Evolutionary conservation across 1,140 invertebrate genomes (phyloP).

Genomic region (Listronotus bonariensis): DNA sequence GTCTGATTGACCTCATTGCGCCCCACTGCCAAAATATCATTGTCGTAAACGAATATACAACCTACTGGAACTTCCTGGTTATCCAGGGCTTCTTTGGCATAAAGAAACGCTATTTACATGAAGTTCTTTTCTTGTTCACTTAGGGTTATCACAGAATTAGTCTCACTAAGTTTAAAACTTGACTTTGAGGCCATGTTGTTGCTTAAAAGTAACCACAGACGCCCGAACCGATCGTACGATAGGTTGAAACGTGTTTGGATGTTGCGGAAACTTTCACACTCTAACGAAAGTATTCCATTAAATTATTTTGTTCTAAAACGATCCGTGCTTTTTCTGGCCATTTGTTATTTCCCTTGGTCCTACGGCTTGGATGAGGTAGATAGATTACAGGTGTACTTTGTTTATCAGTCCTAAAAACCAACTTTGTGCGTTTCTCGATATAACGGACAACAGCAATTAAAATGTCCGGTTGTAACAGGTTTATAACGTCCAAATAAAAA

Average conservation of each 20-base stretch:
- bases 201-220: background rate
- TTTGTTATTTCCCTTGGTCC: conserved; percentile 75
- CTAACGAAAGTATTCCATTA: conserved; percentile 65
- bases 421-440: conserved; percentile 70
- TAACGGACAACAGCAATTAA: conserved; percentile 83
- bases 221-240: no score
- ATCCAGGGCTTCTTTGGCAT: conserved; percentile 78
- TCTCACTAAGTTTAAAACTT: conserved; percentile 2
- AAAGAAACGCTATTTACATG: conserved; percentile 52
- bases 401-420: conserved; percentile 61
- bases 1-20: conserved; percentile 88
- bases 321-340: conserved; percentile 75
- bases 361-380: conserved; percentile 85
- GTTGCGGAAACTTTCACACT: background rate
- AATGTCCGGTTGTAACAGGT: conserved; percentile 71
- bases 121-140: conserved; percentile 41
- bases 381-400: conserved; percentile 62
- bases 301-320: conserved; percentile 60
- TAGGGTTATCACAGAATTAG: conserved; percentile 24
- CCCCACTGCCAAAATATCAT: conserved; percentile 74
- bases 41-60: conserved; percentile 84
- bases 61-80: conserved; percentile 96
- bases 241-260: no score
- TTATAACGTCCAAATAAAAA: conserved; percentile 68
- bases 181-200: background rate